These are phyloP conservation scores for Limosa lapponica DNA, from an alignment of 2,797 vertebrate genomes.

Conservation along the genomic window DNA sequence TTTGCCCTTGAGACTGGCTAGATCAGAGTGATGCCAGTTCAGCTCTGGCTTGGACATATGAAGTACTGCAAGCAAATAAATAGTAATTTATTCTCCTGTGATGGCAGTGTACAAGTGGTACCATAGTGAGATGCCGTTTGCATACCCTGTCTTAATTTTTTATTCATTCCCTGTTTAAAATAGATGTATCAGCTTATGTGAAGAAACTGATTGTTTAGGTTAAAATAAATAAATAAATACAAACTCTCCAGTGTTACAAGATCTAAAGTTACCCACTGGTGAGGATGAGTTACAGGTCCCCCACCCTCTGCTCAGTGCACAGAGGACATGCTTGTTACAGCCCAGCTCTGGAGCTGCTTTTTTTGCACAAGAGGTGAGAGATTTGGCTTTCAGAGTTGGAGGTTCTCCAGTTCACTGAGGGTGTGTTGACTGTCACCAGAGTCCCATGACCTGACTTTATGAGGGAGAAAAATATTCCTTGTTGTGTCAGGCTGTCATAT, in stretches of 20 bases:
- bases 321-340: not conserved
- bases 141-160: not conserved
- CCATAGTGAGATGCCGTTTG: not conserved
- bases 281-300: not conserved
- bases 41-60: not conserved
- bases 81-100: not conserved
- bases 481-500: not conserved
- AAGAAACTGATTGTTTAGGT: not conserved
- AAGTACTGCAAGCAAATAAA: not conserved
- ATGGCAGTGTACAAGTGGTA: not conserved
- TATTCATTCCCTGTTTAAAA: not conserved
- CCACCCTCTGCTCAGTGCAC: accelerated
- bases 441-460: not conserved
- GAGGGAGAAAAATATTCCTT: not conserved
- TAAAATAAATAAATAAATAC: not conserved
- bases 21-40: not conserved
- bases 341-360: not conserved
- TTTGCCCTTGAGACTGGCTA: not conserved
- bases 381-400: not conserved
- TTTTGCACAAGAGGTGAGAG: not conserved
- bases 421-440: not conserved
- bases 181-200: not conserved
- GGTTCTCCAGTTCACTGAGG: not conserved
- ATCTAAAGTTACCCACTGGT: not conserved
- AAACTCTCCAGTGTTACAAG: not conserved